Evolutionary conservation across 1,140 invertebrate species (phyloP), one percentile per base, ranked within the genome.

Genomic region (Zaprionus africanus): DNA sequence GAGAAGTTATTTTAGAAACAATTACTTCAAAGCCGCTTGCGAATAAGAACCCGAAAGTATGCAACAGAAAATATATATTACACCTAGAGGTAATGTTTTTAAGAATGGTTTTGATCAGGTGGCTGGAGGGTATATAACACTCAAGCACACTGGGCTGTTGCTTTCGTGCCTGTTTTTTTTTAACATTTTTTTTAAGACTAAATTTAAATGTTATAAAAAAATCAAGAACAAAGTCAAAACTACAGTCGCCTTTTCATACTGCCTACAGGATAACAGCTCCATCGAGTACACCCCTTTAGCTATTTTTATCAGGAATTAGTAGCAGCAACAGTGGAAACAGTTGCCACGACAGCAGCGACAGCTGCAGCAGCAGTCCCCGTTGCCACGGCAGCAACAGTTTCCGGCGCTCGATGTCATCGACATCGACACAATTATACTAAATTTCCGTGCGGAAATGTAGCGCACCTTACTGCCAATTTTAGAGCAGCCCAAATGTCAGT

Each of bases 351-450:
- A 38, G 36, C 36, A 17, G 15, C 41, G n/a, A 17, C 19, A 22
- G 46, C 24, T 17, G 57, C 12, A 24, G 13, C 36, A 41, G 17
- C 17, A 41, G 13, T 13, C 19, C 38, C 67, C 67, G 46, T 34
- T 63, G 7, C 5, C 41, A 70, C 64, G 65, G 31, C 54, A 72
- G 72, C 85, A 88, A 82, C 76, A 72, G 85, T 77, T 90, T 88
- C 81, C 81, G 78, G 78, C 57, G 81, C 79, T 86, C 72, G 41
- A 87, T 86, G 79, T 82, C 83, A 86, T 58, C 80, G 84, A 75
- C 82, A 78, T 75, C 82, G 78, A 75, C 72, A 81, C 81, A 88
- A 90, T 88, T 88, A 88, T 85, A 70, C 54, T 65, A 84, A 88
- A 88, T 88, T 85, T 88, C 85, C 85, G 73, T 72, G 49, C 77